These are phyloP conservation scores for Drosophila borborema DNA, from an alignment of 2,888 invertebrate genomes.

Conservation along the genomic window DNA sequence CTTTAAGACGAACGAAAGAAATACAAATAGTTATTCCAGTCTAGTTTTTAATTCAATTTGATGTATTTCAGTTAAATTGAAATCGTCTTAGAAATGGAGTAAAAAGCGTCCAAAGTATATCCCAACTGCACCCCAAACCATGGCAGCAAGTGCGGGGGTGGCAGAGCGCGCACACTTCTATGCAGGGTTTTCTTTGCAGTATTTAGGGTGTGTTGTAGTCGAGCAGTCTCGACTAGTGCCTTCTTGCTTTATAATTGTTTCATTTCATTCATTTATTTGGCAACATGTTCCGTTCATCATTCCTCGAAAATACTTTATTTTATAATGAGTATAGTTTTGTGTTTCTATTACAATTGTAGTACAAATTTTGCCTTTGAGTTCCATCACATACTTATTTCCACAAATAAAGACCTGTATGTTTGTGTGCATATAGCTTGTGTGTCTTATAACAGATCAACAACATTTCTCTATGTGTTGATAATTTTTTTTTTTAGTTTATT, in stretches of 20 bases:
- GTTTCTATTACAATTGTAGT: no score
- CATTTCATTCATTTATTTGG: not conserved
- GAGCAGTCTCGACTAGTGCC: no score
- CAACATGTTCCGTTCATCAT: no score
- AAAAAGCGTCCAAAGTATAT: no score
- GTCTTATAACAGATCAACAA: not conserved
- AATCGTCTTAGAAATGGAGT: no score
- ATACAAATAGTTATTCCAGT: not conserved
- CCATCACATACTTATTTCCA: not conserved
- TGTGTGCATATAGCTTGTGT: not conserved
- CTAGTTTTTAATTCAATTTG: not conserved
- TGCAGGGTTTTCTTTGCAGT: no score
- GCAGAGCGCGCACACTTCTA: no score
- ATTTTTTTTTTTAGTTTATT: not conserved
- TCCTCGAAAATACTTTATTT: no score
- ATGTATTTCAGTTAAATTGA: not conserved
- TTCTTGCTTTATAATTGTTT: no score
- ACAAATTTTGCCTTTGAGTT: not conserved
- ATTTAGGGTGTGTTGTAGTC: no score
- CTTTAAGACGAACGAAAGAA: not conserved
- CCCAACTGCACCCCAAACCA: no score
- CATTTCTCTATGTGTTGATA: not conserved
- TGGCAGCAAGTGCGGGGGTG: no score
- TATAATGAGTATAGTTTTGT: not conserved
- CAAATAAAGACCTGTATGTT: not conserved